These are phyloP conservation scores for Eleutherodactylus coqui DNA, from an alignment of 2,797 vertebrate species.

Conservation along the genomic window DNA sequence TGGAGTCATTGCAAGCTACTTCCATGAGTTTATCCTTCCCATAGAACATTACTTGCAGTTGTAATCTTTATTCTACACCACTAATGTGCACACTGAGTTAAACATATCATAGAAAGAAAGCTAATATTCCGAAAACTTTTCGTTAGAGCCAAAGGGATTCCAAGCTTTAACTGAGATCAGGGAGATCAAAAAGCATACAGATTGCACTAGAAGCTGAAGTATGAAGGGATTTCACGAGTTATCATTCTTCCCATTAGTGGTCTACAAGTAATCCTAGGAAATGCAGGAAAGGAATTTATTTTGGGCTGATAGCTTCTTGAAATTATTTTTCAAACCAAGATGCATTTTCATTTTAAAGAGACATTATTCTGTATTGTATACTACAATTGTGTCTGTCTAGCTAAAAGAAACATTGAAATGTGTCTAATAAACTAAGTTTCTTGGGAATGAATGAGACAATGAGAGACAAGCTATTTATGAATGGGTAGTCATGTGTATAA, in stretches of 20 bases:
- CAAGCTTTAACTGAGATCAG: constrained; percentile 19
- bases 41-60: background rate
- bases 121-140: constrained; percentile 41
- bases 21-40: too few species aligned
- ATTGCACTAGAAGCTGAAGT: constrained; percentile 26
- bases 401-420: background rate
- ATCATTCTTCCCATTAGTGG: constrained; percentile 31
- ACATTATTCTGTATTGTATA: background rate
- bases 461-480: background rate
- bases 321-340: constrained; percentile 33
- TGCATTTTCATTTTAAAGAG: constrained; percentile 1
- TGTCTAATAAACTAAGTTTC: background rate
- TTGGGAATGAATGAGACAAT: background rate
- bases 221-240: constrained; percentile 36
- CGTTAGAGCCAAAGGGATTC: constrained; percentile 18
- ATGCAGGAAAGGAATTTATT: constrained; percentile 32
- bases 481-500: background rate
- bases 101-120: background rate
- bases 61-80: background rate
- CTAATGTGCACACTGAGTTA: background rate
- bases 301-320: constrained; percentile 5
- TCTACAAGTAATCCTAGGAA: constrained; percentile 38
- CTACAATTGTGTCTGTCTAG: background rate
- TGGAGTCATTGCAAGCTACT: too few species aligned
- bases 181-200: constrained; percentile 37